A percentile compares a stretch with the other conserved stretches of the same genome.
phyloP scores from a whole-genome alignment of 2,113 vertebrate species.

The Gambusia affinis region DNA sequence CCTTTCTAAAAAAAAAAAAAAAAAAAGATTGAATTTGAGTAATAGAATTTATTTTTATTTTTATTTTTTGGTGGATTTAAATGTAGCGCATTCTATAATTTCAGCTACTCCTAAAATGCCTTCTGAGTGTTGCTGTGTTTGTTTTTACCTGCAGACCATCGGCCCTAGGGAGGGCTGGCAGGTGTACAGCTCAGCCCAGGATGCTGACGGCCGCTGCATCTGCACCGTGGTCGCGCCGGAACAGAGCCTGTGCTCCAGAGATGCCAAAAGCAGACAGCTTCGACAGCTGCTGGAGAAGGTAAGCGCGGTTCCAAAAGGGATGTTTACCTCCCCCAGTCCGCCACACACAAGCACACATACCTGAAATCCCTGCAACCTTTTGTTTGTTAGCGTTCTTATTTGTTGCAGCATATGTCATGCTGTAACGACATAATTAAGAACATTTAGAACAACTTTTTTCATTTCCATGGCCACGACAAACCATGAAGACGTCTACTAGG shows the following conservation, averaged over 20 bases:
- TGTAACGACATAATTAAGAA: too few species aligned
- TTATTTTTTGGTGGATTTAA: too few species aligned
- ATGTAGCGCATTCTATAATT: too few species aligned
- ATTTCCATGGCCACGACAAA: neutral
- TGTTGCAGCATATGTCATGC: too few species aligned
- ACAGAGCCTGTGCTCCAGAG: slow-evolving; percentile 95
- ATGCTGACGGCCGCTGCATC: slow-evolving; percentile 95
- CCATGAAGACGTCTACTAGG: too few species aligned
- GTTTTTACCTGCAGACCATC: slow-evolving; percentile 84
- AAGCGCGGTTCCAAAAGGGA: slow-evolving; percentile 10
- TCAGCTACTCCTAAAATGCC: too few species aligned
- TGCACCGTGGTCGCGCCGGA: slow-evolving; percentile 98
- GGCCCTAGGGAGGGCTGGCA: slow-evolving; percentile 98
- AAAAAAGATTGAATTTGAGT: too few species aligned
- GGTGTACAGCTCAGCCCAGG: slow-evolving; percentile 98
- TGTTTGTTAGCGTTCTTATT: neutral
- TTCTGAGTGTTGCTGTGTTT: slow-evolving; percentile 1
- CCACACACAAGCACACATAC: slow-evolving; percentile 1
- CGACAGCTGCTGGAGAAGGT: slow-evolving; percentile 98
- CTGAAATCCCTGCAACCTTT: neutral
- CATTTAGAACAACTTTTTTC: neutral
- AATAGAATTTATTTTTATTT: too few species aligned
- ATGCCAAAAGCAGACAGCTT: slow-evolving; percentile 95
- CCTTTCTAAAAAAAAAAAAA: too few species aligned
- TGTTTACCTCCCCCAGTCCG: slow-evolving; percentile 1